Evolutionary conservation across 2,888 invertebrate species (phyloP), one percentile per base, ranked within the genome.

Genomic region (Sesia bembeciformis): DNA sequence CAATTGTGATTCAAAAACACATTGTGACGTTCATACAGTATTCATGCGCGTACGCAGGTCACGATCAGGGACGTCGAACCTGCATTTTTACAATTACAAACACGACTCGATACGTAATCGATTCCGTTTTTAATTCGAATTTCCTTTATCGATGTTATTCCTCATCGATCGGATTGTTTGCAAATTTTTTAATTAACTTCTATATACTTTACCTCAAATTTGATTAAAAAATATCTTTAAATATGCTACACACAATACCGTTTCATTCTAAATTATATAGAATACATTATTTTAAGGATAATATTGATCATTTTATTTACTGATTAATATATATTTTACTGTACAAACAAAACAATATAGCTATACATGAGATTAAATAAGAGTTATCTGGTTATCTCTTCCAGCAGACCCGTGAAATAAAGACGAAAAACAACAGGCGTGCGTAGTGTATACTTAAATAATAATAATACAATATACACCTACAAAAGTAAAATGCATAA

Each of bases 1-100:
- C 40, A 6, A 52, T 52, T 52, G 40, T 52, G 8, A 52, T 52
- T 52, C 40, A 4, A 40, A 40, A 52, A 52, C 40, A 40, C 40
- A 52, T 38, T 38, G 52, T 52, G 39, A 40, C n/a, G 40, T 77
- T 78, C 81, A 86, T 86, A 74, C 81, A 82, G 74, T 81, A 86
- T 88, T 74, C 84, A 85, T 84, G 78, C 74, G 78, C 67, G 59
- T 60, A 72, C 80, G 70, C 84, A 72, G 87, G 87, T 87, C 88
- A 88, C 82, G 87, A 84, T 84, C 87, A 86, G 76, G 87, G 83
- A 75, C 80, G 69, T 70, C 81, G 82, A 84, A 85, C 86, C 76
- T 78, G 78, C 51, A 54, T 54, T 58, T 58, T 58, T 56, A 50
- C 46, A 50, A 50, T 50, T 39, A 38, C 8, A 39, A 39, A 50